Evolutionary conservation across 2,113 vertebrate species (phyloP).

Genomic region (Anthoscopus minutus): DNA sequence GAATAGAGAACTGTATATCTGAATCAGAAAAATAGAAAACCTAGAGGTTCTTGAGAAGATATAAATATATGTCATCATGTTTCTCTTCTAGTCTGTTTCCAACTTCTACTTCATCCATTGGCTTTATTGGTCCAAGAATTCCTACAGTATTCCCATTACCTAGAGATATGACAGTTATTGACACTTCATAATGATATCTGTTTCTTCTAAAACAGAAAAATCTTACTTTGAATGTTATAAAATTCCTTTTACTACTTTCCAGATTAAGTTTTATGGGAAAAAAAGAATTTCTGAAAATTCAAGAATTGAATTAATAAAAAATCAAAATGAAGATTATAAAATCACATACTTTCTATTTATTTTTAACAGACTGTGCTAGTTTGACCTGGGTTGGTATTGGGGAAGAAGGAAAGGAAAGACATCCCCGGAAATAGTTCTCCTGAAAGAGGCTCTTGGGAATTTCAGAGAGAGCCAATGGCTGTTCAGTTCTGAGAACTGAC

Average conservation of each 20-base stretch:
- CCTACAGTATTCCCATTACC: background rate
- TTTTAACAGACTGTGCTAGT: too few relatives aligned
- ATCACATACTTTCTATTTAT: background rate
- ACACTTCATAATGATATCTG: background rate
- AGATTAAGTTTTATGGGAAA: background rate
- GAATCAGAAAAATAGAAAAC: background rate
- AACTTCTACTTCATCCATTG: background rate
- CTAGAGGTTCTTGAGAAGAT: background rate
- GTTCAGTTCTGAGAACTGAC: too few relatives aligned
- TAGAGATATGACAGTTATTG: background rate
- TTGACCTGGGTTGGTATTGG: too few relatives aligned
- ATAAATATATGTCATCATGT: background rate
- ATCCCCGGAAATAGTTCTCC: too few relatives aligned
- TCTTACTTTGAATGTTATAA: background rate
- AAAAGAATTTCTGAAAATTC: background rate
- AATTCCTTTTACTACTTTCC: background rate
- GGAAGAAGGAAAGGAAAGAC: too few relatives aligned
- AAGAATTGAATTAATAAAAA: background rate
- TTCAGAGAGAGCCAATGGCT: too few relatives aligned
- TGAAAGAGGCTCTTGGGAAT: too few relatives aligned
- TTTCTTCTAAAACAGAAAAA: background rate
- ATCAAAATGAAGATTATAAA: background rate
- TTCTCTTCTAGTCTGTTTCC: background rate
- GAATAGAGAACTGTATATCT: background rate
- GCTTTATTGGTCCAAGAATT: background rate